phyloP scores from a whole-genome alignment of 1,140 invertebrate species.

The Eulimnadia texana region DNA sequence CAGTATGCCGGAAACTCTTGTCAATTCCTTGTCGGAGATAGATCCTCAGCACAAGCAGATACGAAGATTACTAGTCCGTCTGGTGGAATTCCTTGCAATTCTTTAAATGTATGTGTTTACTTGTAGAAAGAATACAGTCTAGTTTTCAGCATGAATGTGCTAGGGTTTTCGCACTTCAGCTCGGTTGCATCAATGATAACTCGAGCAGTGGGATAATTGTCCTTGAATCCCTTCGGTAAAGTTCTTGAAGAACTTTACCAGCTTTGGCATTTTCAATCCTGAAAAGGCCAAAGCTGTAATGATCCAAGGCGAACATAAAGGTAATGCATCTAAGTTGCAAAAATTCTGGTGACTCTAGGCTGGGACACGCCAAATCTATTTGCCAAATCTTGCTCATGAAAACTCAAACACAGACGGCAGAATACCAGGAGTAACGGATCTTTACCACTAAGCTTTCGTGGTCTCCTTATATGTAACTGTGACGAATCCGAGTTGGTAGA shows the following conservation, averaged over 20 bases:
- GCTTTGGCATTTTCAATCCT: neutral
- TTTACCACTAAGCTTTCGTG: neutral
- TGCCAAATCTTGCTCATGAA: neutral
- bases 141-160: neutral
- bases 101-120: conserved; percentile 2
- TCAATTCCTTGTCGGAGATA: conserved; percentile 4
- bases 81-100: neutral
- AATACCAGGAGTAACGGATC: neutral
- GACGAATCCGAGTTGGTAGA: neutral
- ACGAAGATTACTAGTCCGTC: conserved; percentile 4
- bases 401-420: neutral
- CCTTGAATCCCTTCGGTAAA: neutral
- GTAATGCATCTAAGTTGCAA: neutral
- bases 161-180: neutral
- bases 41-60: neutral
- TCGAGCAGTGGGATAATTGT: neutral
- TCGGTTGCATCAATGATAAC: conserved; percentile 5
- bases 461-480: neutral
- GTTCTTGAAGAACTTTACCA: too few species aligned
- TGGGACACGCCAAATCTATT: neutral
- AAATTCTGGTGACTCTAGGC: neutral
- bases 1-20: neutral
- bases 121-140: conserved; percentile 7
- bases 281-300: neutral
- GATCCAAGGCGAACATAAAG: conserved; percentile 5